phyloP scores from a whole-genome alignment of 2,797 vertebrate genomes.

The Microctenopoma stevenorrisi region DNA sequence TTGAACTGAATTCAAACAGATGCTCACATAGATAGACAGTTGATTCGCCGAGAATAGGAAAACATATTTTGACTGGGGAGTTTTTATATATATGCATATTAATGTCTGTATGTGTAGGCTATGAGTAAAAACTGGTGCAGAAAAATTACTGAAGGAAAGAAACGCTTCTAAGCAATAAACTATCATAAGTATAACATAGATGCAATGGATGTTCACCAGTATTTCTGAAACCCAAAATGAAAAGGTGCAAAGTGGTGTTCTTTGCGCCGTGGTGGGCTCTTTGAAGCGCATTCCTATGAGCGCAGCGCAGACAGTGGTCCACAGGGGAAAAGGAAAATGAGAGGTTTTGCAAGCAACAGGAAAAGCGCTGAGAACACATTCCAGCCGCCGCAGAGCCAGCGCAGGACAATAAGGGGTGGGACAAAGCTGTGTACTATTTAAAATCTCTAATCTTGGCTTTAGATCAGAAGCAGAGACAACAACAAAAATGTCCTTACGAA shows the following conservation, averaged over 20 bases:
- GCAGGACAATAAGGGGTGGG: constrained; percentile 86
- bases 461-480: constrained; percentile 68
- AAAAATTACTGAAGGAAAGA: too few species aligned
- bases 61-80: too few species aligned
- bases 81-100: too few species aligned
- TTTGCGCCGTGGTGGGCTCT: constrained; percentile 37
- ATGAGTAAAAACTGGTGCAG: too few species aligned
- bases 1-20: too few species aligned
- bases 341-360: constrained; percentile 83
- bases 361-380: constrained; percentile 86
- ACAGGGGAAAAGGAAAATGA: constrained; percentile 79
- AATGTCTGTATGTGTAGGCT: too few species aligned
- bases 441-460: constrained; percentile 76
- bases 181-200: too few species aligned
- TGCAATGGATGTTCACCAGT: too few species aligned
- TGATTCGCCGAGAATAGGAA: too few species aligned
- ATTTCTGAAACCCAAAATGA: neutral
- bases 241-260: neutral
- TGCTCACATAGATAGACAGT: too few species aligned
- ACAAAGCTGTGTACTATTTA: constrained; percentile 71
- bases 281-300: constrained; percentile 69
- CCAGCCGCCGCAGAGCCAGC: constrained; percentile 71
- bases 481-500: constrained; percentile 48
- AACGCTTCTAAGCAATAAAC: too few species aligned
- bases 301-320: constrained; percentile 68